phyloP scores from a whole-genome alignment of 2,113 vertebrate genomes.

The Pipra filicauda region DNA sequence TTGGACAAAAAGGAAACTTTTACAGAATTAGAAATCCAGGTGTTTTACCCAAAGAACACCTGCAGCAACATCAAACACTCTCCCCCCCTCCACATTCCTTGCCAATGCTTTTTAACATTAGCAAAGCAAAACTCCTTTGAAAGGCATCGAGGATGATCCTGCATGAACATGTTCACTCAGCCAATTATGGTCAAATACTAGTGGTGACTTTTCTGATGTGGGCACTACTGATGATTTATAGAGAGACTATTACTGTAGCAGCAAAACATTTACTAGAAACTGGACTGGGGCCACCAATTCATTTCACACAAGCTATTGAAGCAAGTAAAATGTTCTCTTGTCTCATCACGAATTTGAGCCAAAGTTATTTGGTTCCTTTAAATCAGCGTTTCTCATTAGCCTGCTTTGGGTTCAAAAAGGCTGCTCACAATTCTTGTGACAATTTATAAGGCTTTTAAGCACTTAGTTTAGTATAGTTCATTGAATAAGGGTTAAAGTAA shows the following conservation, averaged over 20 bases:
- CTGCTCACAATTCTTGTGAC: background rate
- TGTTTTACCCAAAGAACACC: background rate
- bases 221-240: slow-evolving; percentile 35
- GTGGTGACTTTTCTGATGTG: slow-evolving; percentile 16
- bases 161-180: background rate
- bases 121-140: background rate
- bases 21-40: background rate
- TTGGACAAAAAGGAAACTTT: background rate
- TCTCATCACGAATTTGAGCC: slow-evolving; percentile 11
- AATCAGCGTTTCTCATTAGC: slow-evolving; percentile 31
- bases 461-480: background rate
- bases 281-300: slow-evolving; percentile 49
- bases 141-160: background rate
- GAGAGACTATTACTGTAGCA: slow-evolving; percentile 15
- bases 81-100: background rate
- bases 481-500: slow-evolving; percentile 25
- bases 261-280: slow-evolving; percentile 53
- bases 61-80: background rate
- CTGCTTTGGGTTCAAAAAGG: background rate
- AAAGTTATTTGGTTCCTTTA: slow-evolving; percentile 18
- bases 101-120: background rate
- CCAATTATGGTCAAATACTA: slow-evolving; percentile 48
- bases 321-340: slow-evolving; percentile 15
- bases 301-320: slow-evolving; percentile 42
- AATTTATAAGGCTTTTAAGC: slow-evolving; percentile 40